Evolutionary conservation across 2,797 vertebrate genomes (phyloP).

Genomic region (Arctocebus calabarensis): DNA sequence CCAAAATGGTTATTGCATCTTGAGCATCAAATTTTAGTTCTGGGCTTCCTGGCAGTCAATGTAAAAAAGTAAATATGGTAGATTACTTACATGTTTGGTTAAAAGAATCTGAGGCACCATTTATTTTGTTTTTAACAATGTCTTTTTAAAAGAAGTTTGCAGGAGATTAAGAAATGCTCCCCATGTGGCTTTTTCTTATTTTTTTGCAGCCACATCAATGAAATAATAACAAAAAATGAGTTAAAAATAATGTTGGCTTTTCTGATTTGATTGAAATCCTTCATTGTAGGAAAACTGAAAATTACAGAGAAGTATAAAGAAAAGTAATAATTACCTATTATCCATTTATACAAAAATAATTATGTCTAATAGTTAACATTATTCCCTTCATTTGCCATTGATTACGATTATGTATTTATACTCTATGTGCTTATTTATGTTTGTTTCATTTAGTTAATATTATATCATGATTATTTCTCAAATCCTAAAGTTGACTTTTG

Average conservation of each 20-base stretch:
- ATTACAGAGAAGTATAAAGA: constrained; percentile 48
- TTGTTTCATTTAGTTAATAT: constrained; percentile 43
- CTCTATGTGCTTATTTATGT: not conserved
- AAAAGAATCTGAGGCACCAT: not conserved
- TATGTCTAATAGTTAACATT: constrained; percentile 41
- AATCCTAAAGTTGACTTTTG: constrained; percentile 41
- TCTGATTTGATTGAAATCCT: not conserved
- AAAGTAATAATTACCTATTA: constrained; percentile 51
- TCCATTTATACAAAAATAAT: constrained; percentile 38
- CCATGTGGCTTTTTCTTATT: constrained; percentile 13
- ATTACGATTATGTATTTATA: constrained; percentile 33
- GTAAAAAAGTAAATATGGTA: constrained; percentile 44
- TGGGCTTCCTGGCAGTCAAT: constrained; percentile 40
- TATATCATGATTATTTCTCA: constrained; percentile 7
- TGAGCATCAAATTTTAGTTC: constrained; percentile 40
- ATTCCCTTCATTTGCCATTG: constrained; percentile 38
- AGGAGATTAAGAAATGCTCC: constrained; percentile 30
- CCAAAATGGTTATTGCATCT: not conserved
- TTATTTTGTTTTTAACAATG: not conserved
- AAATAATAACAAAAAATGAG: constrained; percentile 29
- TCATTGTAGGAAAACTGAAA: constrained; percentile 55
- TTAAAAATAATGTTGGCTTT: constrained; percentile 15
- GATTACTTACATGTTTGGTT: not conserved
- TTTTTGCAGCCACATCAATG: constrained; percentile 33
- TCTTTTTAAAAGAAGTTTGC: not conserved